Evolutionary conservation across 2,888 invertebrate genomes (phyloP).

Genomic region (Branchellion lobata): DNA sequence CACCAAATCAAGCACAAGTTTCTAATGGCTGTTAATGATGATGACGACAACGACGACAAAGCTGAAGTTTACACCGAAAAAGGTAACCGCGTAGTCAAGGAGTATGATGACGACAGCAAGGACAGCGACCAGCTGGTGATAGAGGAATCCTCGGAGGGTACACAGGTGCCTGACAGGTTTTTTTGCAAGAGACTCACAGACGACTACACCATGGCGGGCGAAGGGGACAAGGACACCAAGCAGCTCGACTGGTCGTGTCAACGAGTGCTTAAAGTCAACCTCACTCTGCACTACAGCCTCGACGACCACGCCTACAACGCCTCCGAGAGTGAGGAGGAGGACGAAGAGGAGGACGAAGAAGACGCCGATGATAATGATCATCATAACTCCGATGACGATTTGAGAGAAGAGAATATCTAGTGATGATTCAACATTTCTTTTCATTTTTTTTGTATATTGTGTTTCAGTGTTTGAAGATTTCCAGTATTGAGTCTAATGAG

Average conservation of each 20-base stretch:
- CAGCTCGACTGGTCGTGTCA: slow-evolving; percentile 1
- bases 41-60: not conserved
- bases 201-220: slow-evolving; percentile 14
- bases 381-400: too few relatives aligned
- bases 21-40: not conserved
- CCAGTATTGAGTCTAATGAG: too few relatives aligned
- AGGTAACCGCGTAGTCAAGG: not conserved
- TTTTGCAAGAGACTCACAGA: not conserved
- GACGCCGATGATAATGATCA: too few relatives aligned
- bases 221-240: not conserved
- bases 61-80: not conserved
- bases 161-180: not conserved
- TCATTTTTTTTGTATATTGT: too few relatives aligned
- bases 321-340: too few relatives aligned
- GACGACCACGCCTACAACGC: too few relatives aligned
- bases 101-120: not conserved
- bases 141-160: not conserved
- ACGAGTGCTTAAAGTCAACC: too few relatives aligned
- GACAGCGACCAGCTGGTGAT: not conserved
- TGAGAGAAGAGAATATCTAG: too few relatives aligned
- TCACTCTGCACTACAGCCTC: too few relatives aligned
- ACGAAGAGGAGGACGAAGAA: too few relatives aligned
- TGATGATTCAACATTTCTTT: too few relatives aligned
- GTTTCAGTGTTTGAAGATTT: too few relatives aligned
- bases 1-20: not conserved